Percentiles rank a stretch among this genome's conserved stretches.
Evolutionary conservation across 2,113 vertebrate species (phyloP).

Genomic region (Condylura cristata): DNA sequence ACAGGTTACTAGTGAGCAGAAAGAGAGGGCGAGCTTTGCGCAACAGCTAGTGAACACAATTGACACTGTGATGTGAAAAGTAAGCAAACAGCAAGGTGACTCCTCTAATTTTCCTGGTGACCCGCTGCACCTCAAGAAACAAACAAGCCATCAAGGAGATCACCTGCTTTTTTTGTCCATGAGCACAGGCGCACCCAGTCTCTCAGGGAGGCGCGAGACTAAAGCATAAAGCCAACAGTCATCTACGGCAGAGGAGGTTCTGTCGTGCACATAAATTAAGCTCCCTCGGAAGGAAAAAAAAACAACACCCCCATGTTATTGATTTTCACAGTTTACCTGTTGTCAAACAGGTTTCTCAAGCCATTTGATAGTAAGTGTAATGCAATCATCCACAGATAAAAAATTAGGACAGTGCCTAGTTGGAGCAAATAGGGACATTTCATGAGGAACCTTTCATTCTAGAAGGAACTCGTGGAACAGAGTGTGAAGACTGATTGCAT

Average conservation of each 20-base stretch:
- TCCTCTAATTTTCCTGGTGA: slow-evolving; percentile 14
- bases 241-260: neutral
- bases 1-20: neutral
- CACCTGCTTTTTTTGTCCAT: neutral
- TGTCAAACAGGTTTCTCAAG: slow-evolving; percentile 49
- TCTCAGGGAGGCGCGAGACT: neutral
- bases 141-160: neutral
- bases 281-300: neutral
- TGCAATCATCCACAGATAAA: neutral
- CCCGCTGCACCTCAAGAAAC: neutral
- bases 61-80: neutral
- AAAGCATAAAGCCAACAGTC: neutral
- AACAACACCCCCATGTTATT: neutral
- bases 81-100: neutral
- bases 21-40: neutral
- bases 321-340: slow-evolving; percentile 27
- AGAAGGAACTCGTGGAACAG: neutral
- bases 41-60: neutral
- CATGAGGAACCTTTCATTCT: slow-evolving; percentile 44
- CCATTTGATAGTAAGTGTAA: neutral
- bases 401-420: neutral
- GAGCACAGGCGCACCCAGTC: neutral
- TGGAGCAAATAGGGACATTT: slow-evolving; percentile 31
- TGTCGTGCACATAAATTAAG: neutral
- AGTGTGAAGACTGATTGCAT: slow-evolving; percentile 52